Conservation (phyloP, 2,888 invertebrate genomes). For the Anarsia innoxiella region DNA sequence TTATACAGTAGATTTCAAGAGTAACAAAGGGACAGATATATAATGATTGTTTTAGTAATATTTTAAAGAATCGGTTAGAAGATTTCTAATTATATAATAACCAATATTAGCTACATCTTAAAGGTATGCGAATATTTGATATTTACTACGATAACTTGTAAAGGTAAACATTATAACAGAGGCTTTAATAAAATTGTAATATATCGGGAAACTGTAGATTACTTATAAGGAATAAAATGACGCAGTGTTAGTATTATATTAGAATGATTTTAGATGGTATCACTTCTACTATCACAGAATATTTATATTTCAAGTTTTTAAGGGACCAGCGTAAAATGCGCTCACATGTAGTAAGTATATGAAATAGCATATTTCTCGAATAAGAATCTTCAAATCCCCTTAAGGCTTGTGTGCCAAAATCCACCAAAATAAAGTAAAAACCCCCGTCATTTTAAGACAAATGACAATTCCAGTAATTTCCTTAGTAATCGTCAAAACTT, state of each 20-base stretch:
- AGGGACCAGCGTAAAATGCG: slow-evolving; percentile 40
- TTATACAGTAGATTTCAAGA: too few relatives aligned
- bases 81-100: slow-evolving; percentile 1
- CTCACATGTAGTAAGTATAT: slow-evolving; percentile 32
- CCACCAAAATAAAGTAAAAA: too few relatives aligned
- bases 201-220: slow-evolving; percentile 16
- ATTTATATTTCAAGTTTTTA: slow-evolving; percentile 61
- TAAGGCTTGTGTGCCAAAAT: too few relatives aligned
- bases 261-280: slow-evolving; percentile 65
- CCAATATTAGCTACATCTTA: slow-evolving; percentile 1
- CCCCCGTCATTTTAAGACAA: too few relatives aligned
- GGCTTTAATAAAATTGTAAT: slow-evolving; percentile 4
- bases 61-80: too few relatives aligned
- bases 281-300: slow-evolving; percentile 75
- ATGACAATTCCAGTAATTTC: too few relatives aligned
- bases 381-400: too few relatives aligned
- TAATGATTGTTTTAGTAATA: too few relatives aligned
- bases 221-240: slow-evolving; percentile 23
- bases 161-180: slow-evolving; percentile 10
- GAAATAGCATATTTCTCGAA: slow-evolving; percentile 31
- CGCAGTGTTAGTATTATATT: slow-evolving; percentile 21
- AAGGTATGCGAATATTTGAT: slow-evolving; percentile 6
- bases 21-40: too few relatives aligned
- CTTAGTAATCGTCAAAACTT: too few relatives aligned
- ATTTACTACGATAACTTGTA: slow-evolving; percentile 4